These are phyloP conservation scores for Microchirus variegatus DNA, from an alignment of 2,797 vertebrate species.

Conservation along the genomic window DNA sequence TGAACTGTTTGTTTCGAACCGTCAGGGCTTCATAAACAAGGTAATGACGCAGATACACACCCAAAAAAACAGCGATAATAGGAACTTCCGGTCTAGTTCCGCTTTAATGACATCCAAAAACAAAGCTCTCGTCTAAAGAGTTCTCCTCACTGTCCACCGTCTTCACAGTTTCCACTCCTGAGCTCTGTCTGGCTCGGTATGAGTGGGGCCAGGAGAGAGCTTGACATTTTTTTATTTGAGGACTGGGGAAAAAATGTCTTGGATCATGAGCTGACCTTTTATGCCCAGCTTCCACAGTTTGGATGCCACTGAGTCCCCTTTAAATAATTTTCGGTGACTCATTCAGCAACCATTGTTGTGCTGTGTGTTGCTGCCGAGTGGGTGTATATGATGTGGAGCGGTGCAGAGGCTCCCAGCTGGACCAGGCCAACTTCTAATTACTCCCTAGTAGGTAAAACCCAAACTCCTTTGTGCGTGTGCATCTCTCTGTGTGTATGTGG, in stretches of 20 bases:
- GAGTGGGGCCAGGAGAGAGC: conserved; percentile 6
- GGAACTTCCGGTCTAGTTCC: too few species aligned
- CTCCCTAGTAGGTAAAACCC: conserved; percentile 46
- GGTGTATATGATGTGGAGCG: conserved; percentile 29
- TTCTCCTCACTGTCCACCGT: not conserved
- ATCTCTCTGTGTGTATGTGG: conserved; percentile 12
- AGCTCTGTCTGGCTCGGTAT: conserved; percentile 3
- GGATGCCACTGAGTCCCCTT: conserved; percentile 23
- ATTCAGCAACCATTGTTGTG: conserved; percentile 34
- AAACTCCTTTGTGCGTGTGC: conserved; percentile 17
- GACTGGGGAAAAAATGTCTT: conserved; percentile 22
- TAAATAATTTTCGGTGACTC: conserved; percentile 38
- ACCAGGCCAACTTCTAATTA: conserved; percentile 54
- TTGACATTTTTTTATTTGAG: conserved; percentile 41
- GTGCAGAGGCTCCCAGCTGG: conserved; percentile 34
- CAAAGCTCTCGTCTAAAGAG: not conserved
- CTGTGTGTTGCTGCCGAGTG: conserved; percentile 27
- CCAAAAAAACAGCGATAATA: too few species aligned
- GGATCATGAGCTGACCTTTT: conserved; percentile 45
- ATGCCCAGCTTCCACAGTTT: conserved; percentile 25
- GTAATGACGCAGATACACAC: too few species aligned
- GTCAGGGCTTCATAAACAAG: too few species aligned
- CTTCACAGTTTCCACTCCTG: not conserved
- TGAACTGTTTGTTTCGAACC: too few species aligned
- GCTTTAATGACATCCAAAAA: conserved; percentile 8